Base-by-base conservation (phyloP, 2,797 vertebrate species). In the Lemur catta region DNA sequence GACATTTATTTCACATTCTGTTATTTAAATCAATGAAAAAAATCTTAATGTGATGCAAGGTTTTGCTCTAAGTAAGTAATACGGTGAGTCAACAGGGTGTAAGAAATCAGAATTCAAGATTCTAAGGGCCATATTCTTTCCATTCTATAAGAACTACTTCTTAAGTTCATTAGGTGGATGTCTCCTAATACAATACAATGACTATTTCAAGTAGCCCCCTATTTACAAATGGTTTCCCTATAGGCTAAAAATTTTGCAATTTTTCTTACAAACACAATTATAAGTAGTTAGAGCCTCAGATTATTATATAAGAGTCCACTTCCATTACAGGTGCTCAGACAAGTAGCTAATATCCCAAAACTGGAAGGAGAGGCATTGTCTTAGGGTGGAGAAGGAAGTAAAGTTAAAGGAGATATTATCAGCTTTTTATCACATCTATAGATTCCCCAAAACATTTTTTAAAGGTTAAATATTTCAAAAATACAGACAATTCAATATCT, bases 11-110 rank as follows among this genome's bases (percentile, higher is more conserved):
- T 89, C 63, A 24, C 24, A 63, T 93, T 61, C 7, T 20, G 59
- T 76, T 89, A 89, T 50, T 93, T 87, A 79, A 75, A 82, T 50
- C 22, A 84, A 67, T 59, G 24, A 38, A 96, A 84, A 92, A 80
- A 28, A 71, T 41, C 38, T 72, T n/a, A 80, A 65, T 72, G 94
- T 84, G 78, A 81, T 82, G 55, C 41, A 67, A 84, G 24, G 59
- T 33, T 46, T 80, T 84, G 46, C 2, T 92, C 30, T 30, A 55
- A 67, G 33, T 43, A 84, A 90, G 33, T 43, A 84, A 90, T 20
- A 9, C n/a, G 59, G 72, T 35, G 46, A 88, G 72, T 65, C 55
- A 69, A 46, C 15, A 38, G 22, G 1, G 1, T 57, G 30, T 13
- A 46, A 48, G 74, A 86, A 89, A 67, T 15, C 9, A 86, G 71